Conservation (phyloP, 92 coral and sea anemone genomes). For the Epizoanthus ramosus region DNA sequence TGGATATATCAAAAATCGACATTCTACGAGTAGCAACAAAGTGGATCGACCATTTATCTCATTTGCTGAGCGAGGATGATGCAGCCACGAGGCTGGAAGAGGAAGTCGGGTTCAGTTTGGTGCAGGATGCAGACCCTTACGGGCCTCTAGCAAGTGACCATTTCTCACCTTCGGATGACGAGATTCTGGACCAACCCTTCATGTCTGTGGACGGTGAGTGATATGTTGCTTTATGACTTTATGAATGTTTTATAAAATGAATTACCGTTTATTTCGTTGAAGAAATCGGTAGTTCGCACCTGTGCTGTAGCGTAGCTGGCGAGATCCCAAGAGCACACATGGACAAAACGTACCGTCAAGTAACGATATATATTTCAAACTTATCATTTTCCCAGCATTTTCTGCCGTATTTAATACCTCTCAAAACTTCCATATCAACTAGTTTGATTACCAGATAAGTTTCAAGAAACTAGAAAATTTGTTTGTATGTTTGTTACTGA, state of each 20-base stretch:
- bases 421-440: neutral
- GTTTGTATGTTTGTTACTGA: neutral
- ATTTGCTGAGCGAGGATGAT: conserved; percentile 87
- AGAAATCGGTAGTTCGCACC: conserved; percentile 36
- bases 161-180: conserved; percentile 42
- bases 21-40: conserved; percentile 91
- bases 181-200: conserved; percentile 41
- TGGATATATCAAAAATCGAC: conserved; percentile 97
- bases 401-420: no score
- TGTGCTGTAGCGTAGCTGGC: conserved; percentile 13
- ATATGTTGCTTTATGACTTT: conserved; percentile 34
- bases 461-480: neutral
- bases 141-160: conserved; percentile 41
- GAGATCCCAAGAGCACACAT: neutral
- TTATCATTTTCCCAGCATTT: neutral
- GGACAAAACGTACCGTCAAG: neutral
- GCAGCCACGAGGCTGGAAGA: conserved; percentile 41
- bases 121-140: conserved; percentile 19
- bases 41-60: conserved; percentile 96
- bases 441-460: neutral
- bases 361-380: neutral
- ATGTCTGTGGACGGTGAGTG: conserved; percentile 47
- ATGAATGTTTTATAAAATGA: conserved; percentile 34
- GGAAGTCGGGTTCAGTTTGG: conserved; percentile 44
- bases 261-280: conserved; percentile 32